These are phyloP conservation scores for Epistrophella euchroma DNA, from an alignment of 2,888 invertebrate species.

Conservation along the genomic window DNA sequence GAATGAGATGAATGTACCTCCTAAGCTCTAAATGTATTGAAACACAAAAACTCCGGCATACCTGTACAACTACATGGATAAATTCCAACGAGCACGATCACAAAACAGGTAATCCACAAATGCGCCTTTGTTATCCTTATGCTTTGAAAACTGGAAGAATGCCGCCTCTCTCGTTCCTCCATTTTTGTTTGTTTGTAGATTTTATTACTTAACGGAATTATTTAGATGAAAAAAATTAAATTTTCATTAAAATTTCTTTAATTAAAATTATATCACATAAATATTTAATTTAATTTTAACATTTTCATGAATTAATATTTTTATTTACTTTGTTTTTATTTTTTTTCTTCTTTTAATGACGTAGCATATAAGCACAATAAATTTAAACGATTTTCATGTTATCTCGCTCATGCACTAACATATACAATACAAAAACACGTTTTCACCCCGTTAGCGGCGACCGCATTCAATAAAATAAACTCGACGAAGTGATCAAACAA, in stretches of 20 bases:
- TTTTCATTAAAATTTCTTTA: neutral
- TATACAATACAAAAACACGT: slow-evolving; percentile 53
- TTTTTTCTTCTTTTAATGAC: slow-evolving; percentile 50
- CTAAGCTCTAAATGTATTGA: neutral
- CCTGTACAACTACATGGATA: slow-evolving; percentile 71
- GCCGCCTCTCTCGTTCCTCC: slow-evolving; percentile 75
- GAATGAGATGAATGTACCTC: slow-evolving; percentile 7
- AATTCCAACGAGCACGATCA: slow-evolving; percentile 70
- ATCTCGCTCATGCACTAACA: slow-evolving; percentile 47
- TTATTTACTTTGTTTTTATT: slow-evolving; percentile 29
- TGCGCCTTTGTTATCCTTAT: slow-evolving; percentile 74
- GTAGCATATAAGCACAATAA: slow-evolving; percentile 55
- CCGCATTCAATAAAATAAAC: slow-evolving; percentile 23
- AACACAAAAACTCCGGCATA: slow-evolving; percentile 42
- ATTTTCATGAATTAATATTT: slow-evolving; percentile 18
- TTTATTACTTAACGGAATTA: slow-evolving; percentile 24
- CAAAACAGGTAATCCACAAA: slow-evolving; percentile 74
- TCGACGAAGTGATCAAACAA: slow-evolving; percentile 47
- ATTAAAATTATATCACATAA: slow-evolving; percentile 2
- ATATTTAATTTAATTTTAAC: neutral
- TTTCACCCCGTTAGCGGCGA: slow-evolving; percentile 54
- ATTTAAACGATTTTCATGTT: slow-evolving; percentile 36
- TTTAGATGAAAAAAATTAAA: neutral
- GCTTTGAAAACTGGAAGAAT: slow-evolving; percentile 66
- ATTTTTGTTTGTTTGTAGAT: slow-evolving; percentile 44